Conservation (phyloP, 2,113 vertebrate species). For the Arizona elegans region DNA sequence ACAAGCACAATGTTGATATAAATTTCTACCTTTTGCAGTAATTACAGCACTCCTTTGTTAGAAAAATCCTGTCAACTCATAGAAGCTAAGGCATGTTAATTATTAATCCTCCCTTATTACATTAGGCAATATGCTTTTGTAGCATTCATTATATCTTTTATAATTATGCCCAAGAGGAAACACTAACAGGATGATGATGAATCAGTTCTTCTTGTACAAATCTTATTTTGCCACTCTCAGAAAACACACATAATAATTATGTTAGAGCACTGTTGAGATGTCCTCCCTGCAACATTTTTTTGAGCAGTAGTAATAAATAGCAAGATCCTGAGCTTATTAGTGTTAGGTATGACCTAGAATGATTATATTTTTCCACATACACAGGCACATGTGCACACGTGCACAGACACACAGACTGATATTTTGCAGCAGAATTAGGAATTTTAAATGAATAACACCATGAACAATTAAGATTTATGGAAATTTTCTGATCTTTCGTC, state of each 20-base stretch:
- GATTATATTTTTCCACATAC: slow-evolving; percentile 21
- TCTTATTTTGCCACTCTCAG: slow-evolving; percentile 7
- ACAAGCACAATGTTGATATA: background rate
- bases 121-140: background rate
- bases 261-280: slow-evolving; percentile 18
- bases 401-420: slow-evolving; percentile 24
- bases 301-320: slow-evolving; percentile 18
- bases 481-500: background rate
- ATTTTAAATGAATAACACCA: background rate
- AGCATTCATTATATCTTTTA: background rate
- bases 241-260: slow-evolving; percentile 28
- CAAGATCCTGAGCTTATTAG: slow-evolving; percentile 47
- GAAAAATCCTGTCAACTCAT: background rate
- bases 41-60: background rate
- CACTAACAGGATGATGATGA: background rate
- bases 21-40: background rate
- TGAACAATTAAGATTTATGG: background rate
- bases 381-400: slow-evolving; percentile 4
- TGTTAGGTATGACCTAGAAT: slow-evolving; percentile 12
- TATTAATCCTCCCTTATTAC: background rate
- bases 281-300: background rate
- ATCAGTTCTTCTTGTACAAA: slow-evolving; percentile 2
- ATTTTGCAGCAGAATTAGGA: slow-evolving; percentile 20
- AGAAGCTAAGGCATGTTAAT: slow-evolving; percentile 16
- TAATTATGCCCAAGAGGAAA: background rate